Evolutionary conservation across 2,113 vertebrate genomes (phyloP).

Genomic region (Cyrtonyx montezumae): DNA sequence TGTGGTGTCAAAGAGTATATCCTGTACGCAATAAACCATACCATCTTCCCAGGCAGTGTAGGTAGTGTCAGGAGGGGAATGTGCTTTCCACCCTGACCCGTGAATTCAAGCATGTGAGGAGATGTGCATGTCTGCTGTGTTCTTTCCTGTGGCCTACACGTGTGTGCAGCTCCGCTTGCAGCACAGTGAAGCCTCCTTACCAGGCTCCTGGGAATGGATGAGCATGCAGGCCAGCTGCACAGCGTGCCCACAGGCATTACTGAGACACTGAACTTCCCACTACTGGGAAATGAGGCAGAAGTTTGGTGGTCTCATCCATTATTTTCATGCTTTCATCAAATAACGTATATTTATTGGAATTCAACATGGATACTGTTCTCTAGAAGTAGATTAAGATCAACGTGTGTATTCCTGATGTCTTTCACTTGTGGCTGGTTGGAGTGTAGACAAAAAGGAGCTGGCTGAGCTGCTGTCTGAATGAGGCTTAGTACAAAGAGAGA

Average conservation of each 20-base stretch:
- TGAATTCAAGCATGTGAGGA: neutral
- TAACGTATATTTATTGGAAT: neutral
- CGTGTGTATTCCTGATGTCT: neutral
- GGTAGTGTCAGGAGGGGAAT: neutral
- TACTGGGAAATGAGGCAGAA: rapidly evolving
- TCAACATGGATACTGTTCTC: neutral
- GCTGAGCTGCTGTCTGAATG: neutral
- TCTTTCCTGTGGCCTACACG: neutral
- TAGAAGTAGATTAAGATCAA: neutral
- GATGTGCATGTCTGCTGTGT: rapidly evolving
- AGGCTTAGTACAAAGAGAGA: neutral
- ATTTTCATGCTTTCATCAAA: neutral
- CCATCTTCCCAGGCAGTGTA: neutral
- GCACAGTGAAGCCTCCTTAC: neutral
- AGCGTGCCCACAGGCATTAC: neutral
- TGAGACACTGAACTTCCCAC: neutral
- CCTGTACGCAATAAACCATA: neutral
- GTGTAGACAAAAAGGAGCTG: neutral
- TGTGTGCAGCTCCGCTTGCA: rapidly evolving
- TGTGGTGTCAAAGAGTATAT: neutral
- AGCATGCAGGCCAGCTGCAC: neutral
- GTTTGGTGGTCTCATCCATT: neutral
- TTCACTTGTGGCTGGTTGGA: neutral
- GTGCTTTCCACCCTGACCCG: neutral
- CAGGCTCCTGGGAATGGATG: neutral